Evolutionary conservation across 2,113 vertebrate genomes (phyloP).

Genomic region (Toxotes jaculatrix): DNA sequence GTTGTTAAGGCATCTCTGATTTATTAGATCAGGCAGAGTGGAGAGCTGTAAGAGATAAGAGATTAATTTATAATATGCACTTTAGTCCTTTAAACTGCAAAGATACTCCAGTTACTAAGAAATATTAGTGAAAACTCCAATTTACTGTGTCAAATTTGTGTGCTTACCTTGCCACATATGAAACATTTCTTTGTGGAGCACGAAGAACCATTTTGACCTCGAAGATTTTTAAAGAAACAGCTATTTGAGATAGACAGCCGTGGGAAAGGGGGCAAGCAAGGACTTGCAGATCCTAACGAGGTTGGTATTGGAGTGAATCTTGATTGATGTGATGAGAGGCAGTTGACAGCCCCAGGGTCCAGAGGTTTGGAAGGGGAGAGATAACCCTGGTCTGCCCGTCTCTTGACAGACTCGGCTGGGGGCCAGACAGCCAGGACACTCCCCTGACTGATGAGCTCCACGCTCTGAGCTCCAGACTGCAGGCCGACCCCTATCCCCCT

Average conservation of each 20-base stretch:
- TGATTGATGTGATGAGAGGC: constrained; percentile 62
- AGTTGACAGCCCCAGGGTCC: constrained; percentile 50
- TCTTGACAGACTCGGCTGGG: constrained; percentile 54
- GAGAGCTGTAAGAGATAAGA: constrained; percentile 11
- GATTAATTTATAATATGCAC: constrained; percentile 13
- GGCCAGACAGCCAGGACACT: constrained; percentile 61
- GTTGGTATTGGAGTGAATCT: constrained; percentile 36
- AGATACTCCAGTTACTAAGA: not conserved
- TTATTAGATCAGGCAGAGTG: constrained; percentile 6
- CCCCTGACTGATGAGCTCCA: constrained; percentile 72
- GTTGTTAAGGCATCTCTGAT: constrained; percentile 22
- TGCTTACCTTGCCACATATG: constrained; percentile 6
- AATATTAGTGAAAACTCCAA: not conserved
- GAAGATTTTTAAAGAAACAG: constrained; percentile 24
- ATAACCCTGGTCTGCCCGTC: constrained; percentile 49
- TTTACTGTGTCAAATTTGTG: constrained; percentile 11
- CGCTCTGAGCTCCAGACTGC: constrained; percentile 48
- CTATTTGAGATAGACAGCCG: constrained; percentile 38
- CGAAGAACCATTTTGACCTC: not conserved
- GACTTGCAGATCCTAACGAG: constrained; percentile 45
- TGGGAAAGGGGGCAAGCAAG: constrained; percentile 9
- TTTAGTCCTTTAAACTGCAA: not conserved
- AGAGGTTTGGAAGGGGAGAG: constrained; percentile 49
- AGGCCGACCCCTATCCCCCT: constrained; percentile 24
- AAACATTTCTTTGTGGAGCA: constrained; percentile 1